Base-by-base conservation (phyloP, 2,797 vertebrate genomes). In the Mormyrus proboscirostris region DNA sequence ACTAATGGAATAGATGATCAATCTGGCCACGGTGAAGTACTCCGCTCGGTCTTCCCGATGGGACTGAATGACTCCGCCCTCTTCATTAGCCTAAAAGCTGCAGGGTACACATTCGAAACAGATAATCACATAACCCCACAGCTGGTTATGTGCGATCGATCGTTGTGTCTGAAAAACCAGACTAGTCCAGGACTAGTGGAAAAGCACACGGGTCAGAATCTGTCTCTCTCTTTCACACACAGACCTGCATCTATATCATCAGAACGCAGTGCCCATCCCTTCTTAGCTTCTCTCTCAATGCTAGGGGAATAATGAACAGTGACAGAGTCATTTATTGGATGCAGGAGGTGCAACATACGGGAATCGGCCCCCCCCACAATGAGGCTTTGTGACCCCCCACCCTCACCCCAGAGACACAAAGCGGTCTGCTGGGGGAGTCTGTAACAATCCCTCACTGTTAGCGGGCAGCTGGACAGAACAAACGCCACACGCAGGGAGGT, bases 1-100 rank as follows among this genome's bases (percentile, higher is more conserved):
- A 93, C 93, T 94, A 95, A 96, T 95, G 94, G 94, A 55, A 93
- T 91, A 92, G 91, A 92, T 94, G 94, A 95, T 95, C 92, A 92
- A 95, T 95, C 93, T 91, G 89, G 88, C 90, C 93, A 90, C 91
- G 92, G 92, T 90, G 92, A 92, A 90, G 90, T 90, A 90, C 93
- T 91, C 93, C 87, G 87, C 50, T 29, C 73, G 41, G 33, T 1
- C 87, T 89, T 10, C 57, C 76, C 62, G 86, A 1, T 16, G 55
- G 79, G 89, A 79, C 29, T 33, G 29, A 53, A 76, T 16, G 50
- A 0, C 9, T 25, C 51, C 47, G 16, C 88, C 29, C 29, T 0
- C 10, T 41, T 50, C 19, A 55, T 41, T 69, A 59, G 82, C n/a
- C 82, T 51, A 86, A 86, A 88, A 83, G 69, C 49, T n/a, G 38